A percentile compares a stretch with the other conserved stretches of the same genome.
These are phyloP conservation scores for Synaphobranchus kaupii DNA, from an alignment of 2,797 vertebrate genomes.

Conservation along the genomic window DNA sequence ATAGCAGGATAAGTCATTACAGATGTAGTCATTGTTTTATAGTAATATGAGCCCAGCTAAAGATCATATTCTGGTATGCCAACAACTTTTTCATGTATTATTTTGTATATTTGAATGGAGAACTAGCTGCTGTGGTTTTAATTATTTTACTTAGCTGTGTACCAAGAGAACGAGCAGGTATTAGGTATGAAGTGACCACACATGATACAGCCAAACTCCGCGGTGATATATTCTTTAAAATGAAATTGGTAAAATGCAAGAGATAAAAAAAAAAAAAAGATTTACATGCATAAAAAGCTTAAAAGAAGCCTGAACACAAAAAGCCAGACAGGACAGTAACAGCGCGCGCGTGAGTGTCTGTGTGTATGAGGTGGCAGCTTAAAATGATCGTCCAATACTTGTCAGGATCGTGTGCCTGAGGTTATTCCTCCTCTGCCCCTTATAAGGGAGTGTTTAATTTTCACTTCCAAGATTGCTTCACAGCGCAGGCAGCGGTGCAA, in stretches of 20 bases:
- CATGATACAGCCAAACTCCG: not conserved
- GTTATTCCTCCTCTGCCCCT: not conserved
- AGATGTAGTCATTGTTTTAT: not conserved
- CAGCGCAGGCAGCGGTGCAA: not conserved
- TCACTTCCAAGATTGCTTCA: conserved; percentile 24
- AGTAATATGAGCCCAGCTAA: not conserved
- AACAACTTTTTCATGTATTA: not conserved
- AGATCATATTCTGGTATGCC: not conserved
- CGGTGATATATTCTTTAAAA: not conserved
- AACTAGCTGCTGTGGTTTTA: not conserved
- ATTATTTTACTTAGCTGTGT: not conserved
- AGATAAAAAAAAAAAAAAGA: not conserved
- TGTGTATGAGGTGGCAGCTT: not conserved
- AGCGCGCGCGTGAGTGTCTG: not conserved
- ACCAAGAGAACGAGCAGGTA: not conserved
- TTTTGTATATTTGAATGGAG: not conserved
- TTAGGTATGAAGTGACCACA: not conserved
- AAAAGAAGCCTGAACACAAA: not conserved
- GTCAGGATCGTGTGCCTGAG: not conserved
- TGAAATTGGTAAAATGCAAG: not conserved
- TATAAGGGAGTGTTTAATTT: conserved; percentile 29
- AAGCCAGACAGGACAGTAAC: not conserved
- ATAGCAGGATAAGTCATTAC: not conserved
- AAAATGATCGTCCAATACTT: conserved; percentile 18
- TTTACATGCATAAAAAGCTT: not conserved